Evolutionary conservation across 2,113 vertebrate species (phyloP).

Genomic region (Anolis sagrei): DNA sequence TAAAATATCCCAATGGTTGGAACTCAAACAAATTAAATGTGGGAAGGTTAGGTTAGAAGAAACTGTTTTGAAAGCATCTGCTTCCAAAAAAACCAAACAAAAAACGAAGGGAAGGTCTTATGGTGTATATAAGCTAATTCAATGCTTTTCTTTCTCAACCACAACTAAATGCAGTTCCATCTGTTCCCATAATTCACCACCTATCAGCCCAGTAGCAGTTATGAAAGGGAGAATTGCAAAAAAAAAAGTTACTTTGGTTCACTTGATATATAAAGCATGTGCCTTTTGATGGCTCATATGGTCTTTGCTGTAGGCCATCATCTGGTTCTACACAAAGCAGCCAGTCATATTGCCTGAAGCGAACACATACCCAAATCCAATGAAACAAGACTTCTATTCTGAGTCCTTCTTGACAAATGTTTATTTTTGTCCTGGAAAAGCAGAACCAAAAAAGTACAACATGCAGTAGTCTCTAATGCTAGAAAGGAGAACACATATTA

Average conservation of each 20-base stretch:
- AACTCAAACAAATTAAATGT: background rate
- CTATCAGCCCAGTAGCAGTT: background rate
- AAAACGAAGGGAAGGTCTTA: too few relatives aligned
- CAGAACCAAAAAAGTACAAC: too few relatives aligned
- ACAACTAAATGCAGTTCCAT: background rate
- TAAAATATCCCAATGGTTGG: too few relatives aligned
- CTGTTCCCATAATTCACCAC: rapidly evolving
- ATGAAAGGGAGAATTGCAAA: background rate
- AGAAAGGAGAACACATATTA: too few relatives aligned
- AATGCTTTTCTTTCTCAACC: background rate
- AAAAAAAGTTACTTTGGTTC: background rate
- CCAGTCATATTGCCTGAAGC: background rate
- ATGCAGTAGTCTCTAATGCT: too few relatives aligned
- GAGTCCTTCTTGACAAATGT: background rate
- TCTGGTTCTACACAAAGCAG: background rate
- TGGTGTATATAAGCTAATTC: background rate
- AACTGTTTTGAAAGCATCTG: background rate
- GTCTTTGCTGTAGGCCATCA: background rate
- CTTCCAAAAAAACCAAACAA: background rate
- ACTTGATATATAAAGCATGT: background rate
- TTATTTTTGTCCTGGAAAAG: background rate
- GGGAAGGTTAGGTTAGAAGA: background rate
- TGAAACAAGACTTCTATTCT: rapidly evolving
- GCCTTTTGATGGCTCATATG: background rate
- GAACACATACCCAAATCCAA: background rate